Evolutionary conservation across 2,797 vertebrate genomes (phyloP).

Genomic region (Manis javanica): DNA sequence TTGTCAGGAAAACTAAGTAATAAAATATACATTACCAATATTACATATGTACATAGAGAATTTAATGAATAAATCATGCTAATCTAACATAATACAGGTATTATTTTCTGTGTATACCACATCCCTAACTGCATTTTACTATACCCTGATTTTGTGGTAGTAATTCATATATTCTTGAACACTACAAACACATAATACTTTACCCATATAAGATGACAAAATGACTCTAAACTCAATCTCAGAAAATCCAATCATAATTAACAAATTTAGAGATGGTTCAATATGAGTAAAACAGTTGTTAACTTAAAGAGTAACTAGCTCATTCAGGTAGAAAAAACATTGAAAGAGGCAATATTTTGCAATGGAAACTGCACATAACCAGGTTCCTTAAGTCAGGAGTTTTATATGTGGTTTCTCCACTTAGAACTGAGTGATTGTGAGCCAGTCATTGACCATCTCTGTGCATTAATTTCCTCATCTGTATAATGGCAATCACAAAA

Average conservation of each 20-base stretch:
- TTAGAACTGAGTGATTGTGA: not conserved
- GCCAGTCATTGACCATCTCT: not conserved
- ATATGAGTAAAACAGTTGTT: not conserved
- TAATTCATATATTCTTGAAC: not conserved
- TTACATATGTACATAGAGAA: not conserved
- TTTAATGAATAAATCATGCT: not conserved
- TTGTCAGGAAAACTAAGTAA: not conserved
- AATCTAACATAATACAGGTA: not conserved
- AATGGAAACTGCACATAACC: not conserved
- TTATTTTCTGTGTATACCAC: not conserved
- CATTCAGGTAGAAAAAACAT: not conserved
- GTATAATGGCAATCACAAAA: not conserved
- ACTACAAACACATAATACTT: not conserved
- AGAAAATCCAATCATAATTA: slow-evolving; percentile 31
- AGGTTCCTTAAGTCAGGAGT: not conserved
- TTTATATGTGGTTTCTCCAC: not conserved
- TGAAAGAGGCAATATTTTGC: not conserved
- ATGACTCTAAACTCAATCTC: not conserved
- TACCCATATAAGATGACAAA: not conserved
- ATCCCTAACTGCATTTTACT: not conserved
- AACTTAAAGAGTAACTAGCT: not conserved
- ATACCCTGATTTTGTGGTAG: not conserved
- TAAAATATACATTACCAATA: not conserved
- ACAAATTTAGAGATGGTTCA: not conserved
- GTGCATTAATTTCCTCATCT: not conserved